Percentiles rank a stretch among this genome's conserved stretches.
Evolutionary conservation across 2,113 vertebrate genomes (phyloP).

Genomic region (Mesembrinibis cayennensis): DNA sequence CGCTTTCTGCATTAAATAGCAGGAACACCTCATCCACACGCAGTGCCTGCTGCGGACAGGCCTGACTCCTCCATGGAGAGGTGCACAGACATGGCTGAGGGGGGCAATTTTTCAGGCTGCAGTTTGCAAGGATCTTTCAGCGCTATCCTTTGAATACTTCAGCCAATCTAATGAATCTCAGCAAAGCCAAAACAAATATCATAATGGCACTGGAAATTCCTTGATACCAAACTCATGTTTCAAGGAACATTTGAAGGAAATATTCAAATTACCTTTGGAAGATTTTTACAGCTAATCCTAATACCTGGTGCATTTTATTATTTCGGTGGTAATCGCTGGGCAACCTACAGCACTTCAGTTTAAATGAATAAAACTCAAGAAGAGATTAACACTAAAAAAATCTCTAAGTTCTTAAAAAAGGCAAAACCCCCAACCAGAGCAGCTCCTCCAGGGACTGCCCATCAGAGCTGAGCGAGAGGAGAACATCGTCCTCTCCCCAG

Average conservation of each 20-base stretch:
- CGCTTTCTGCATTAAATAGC: not conserved
- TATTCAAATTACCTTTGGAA: not conserved
- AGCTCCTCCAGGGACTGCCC: not conserved
- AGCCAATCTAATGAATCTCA: not conserved
- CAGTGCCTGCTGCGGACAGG: not conserved
- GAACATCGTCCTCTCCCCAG: not conserved
- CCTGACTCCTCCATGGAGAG: not conserved
- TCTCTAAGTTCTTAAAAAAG: not conserved
- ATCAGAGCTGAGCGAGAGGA: not conserved
- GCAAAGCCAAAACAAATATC: not conserved
- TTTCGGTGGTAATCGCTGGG: not conserved
- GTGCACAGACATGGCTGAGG: not conserved
- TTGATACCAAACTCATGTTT: not conserved
- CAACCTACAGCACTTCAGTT: not conserved
- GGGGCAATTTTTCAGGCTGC: not conserved
- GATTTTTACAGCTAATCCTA: not conserved
- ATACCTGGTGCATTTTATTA: not conserved
- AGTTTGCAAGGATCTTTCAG: not conserved
- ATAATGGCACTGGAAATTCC: not conserved
- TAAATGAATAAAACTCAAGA: not conserved
- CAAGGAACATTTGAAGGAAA: not conserved
- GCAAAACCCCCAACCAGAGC: not conserved
- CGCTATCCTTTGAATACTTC: not conserved
- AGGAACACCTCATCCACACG: not conserved
- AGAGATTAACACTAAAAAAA: not conserved